Base-by-base conservation (phyloP, 2,113 vertebrate species). In the Tinamus guttatus region DNA sequence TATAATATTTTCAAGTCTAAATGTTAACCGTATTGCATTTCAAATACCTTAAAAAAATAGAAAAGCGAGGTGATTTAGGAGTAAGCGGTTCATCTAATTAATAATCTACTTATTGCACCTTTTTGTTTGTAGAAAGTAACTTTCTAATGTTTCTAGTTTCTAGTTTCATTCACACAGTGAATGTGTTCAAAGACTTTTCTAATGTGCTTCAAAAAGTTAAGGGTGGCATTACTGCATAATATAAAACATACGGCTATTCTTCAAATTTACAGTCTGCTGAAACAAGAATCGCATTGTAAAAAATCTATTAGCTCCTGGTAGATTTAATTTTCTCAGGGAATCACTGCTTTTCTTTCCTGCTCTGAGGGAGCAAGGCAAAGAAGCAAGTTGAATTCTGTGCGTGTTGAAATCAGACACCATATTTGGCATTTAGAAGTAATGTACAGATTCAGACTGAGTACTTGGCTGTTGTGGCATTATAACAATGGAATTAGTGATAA, bases 51-150 rank as follows among this genome's bases (percentile, higher is more conserved):
- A 19, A 89, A 75, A 71, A 17, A 2, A 27, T 21, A 28, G 2
- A 47, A 58, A 62, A 78, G 51, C n/a, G 0, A 59, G 79, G 14
- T 25, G 0, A 84, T 74, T 60, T 49, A 74, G 9, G 14, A 47
- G 6, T 62, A 92, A 74, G 60, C 1, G 18, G 4, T 43, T 56
- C 21, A 81, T 16, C 49, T 30, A 0, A 0, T 6, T 69, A 43
- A 20, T 30, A 56, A 11, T 60, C 49, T 45, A 2, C 9, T 65
- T 58, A 49, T 51, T 54, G 21, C 1, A 12, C n/a, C 28, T 7
- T 18, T 78, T 90, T 78, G 81, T 70, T 58, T 58, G 28, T 27
- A 58, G 30, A 0, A 38, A 40, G 17, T 51, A 14, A n/a, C n/a
- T n/a, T n/a, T n/a, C n/a, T n/a, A n/a, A n/a, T n/a, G n/a, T n/a